Base-by-base conservation (phyloP, 2,888 invertebrate species). In the Aspidiotus rigidus region DNA sequence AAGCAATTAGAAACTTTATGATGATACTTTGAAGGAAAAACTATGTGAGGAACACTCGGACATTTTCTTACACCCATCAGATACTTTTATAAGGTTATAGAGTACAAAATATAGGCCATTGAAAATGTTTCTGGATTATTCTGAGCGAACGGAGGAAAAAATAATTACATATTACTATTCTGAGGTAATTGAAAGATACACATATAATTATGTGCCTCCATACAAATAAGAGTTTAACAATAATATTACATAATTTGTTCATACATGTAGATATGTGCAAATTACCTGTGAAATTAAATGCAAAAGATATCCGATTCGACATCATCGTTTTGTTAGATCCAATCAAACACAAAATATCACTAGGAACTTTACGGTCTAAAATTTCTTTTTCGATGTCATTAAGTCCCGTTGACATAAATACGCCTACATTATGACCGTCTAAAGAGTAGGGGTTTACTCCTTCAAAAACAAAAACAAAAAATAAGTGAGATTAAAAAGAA, bases 321-420 rank as follows among this genome's bases (percentile, higher is more conserved):
- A 84, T 82, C 84, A 84, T 84, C 17, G 82, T 81, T 62, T 82
- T 76, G 63, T 80, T 81, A 74, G 85, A 86, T 1, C 87, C 87
- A 62, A 85, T 84, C 75, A 87, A 81, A 49, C n/a, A n/a, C 10
- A 60, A 86, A 75, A 87, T 81, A 59, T 83, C 83, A 77, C 86
- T 86, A 57, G 83, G 83, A 77, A 86, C 86, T 86, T 86, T n/a
- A 69, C 64, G 13, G 8, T 10, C 17, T 1, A 41, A 0, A n/a
- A 71, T 71, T 7, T 70, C 69, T 7, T 67, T 63, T 13, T 72
- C 72, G 53, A 79, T 79, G 73, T 81, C 81, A 53, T 79, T 79
- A 44, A 80, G 74, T 11, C 78, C 76, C 0, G 80, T 79, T 6
- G 78, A 79, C 75, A 79, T 78, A 66, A 77, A 79, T 7, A 80